These are phyloP conservation scores for Lamprotornis superbus DNA, from an alignment of 2,113 vertebrate genomes.

Conservation along the genomic window DNA sequence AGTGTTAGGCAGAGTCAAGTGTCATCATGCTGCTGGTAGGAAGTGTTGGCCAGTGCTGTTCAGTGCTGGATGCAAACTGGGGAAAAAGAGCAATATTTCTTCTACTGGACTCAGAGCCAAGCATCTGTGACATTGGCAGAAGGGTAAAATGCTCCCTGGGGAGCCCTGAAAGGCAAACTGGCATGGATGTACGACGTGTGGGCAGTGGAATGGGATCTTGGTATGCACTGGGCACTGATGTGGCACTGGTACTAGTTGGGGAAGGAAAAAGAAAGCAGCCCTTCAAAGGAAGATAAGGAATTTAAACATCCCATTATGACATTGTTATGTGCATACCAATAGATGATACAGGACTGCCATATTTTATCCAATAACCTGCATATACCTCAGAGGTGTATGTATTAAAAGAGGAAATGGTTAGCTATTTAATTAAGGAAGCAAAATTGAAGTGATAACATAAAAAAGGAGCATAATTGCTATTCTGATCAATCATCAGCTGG, in stretches of 20 bases:
- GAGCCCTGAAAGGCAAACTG: neutral
- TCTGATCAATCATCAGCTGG: neutral
- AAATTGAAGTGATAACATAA: neutral
- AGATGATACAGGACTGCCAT: neutral
- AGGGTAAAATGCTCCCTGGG: neutral
- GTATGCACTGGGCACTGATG: neutral
- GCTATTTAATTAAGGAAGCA: constrained; percentile 25
- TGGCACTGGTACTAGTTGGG: rapidly evolving
- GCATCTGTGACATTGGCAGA: neutral
- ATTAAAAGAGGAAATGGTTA: neutral
- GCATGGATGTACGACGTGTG: rapidly evolving
- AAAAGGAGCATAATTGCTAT: neutral
- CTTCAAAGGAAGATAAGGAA: neutral
- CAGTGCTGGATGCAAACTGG: neutral
- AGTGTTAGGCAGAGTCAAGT: neutral
- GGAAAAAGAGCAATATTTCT: neutral
- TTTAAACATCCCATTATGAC: neutral
- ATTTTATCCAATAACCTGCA: neutral
- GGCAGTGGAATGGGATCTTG: neutral
- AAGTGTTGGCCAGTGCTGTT: neutral
- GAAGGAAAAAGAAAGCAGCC: neutral
- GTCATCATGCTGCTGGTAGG: neutral
- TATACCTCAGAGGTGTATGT: neutral
- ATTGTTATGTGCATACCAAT: neutral
- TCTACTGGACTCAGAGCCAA: neutral